phyloP scores from a whole-genome alignment of 2,113 vertebrate species.

The Uria lomvia region DNA sequence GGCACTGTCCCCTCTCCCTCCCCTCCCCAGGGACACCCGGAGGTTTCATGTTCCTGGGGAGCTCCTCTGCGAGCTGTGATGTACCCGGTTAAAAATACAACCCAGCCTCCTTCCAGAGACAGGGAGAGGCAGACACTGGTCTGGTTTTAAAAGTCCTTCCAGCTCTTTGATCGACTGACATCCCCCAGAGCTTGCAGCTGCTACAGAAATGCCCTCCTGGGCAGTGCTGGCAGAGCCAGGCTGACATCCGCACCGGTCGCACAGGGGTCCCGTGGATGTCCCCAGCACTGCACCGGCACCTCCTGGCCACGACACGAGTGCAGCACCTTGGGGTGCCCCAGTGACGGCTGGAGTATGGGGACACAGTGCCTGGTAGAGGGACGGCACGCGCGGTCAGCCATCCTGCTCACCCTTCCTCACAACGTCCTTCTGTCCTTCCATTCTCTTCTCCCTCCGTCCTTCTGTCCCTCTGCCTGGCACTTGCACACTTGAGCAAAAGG shows the following conservation, averaged over 20 bases:
- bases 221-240: too few relatives aligned
- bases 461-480: not conserved
- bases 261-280: not conserved
- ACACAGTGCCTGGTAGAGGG: not conserved
- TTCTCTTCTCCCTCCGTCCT: not conserved
- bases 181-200: not conserved
- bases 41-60: not conserved
- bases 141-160: not conserved
- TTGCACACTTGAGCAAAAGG: not conserved
- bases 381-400: accelerated
- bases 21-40: not conserved
- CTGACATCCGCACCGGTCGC: accelerated
- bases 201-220: not conserved
- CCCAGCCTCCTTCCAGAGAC: not conserved
- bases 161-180: too few relatives aligned
- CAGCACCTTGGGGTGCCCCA: not conserved
- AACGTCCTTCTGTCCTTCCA: accelerated
- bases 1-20: not conserved
- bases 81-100: not conserved
- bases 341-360: too few relatives aligned
- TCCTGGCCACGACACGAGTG: accelerated
- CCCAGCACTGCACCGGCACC: accelerated
- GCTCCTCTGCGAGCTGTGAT: not conserved
- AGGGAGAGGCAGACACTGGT: not conserved
- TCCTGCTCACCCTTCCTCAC: not conserved